Evolutionary conservation across 2,888 invertebrate genomes (phyloP).

Genomic region (Ormyrus thymus): DNA sequence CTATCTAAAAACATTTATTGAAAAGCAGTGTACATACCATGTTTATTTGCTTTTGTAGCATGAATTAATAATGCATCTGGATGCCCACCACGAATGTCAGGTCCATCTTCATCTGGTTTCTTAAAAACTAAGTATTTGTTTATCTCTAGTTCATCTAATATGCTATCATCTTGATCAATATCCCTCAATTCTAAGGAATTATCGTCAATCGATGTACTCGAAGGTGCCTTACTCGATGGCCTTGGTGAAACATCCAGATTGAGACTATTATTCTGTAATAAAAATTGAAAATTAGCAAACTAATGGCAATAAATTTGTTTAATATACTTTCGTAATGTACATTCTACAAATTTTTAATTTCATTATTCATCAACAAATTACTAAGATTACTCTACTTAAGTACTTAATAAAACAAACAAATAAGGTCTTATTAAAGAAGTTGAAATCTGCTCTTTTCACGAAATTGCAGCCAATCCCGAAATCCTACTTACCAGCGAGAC

Average conservation of each 20-base stretch:
- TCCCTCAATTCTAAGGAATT: constrained; percentile 68
- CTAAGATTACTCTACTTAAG: too few relatives aligned
- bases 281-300: not conserved
- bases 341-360: too few relatives aligned
- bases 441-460: too few relatives aligned
- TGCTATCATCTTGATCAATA: constrained; percentile 69
- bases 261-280: constrained; percentile 64
- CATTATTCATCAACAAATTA: too few relatives aligned
- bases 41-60: constrained; percentile 95
- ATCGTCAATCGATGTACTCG: constrained; percentile 70
- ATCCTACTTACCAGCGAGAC: constrained; percentile 63
- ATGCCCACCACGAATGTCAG: constrained; percentile 94
- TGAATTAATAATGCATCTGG: constrained; percentile 96
- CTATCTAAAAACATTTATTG: not conserved
- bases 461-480: too few relatives aligned
- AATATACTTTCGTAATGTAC: too few relatives aligned
- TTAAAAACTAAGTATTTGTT: constrained; percentile 87
- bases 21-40: constrained; percentile 76
- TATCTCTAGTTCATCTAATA: constrained; percentile 87
- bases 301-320: too few relatives aligned
- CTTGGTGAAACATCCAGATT: constrained; percentile 66
- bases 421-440: too few relatives aligned
- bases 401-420: too few relatives aligned
- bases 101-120: constrained; percentile 88
- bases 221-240: constrained; percentile 69